These are phyloP conservation scores for Anthopleura xanthogrammica DNA, from an alignment of 92 coral and sea anemone species.

Conservation along the genomic window DNA sequence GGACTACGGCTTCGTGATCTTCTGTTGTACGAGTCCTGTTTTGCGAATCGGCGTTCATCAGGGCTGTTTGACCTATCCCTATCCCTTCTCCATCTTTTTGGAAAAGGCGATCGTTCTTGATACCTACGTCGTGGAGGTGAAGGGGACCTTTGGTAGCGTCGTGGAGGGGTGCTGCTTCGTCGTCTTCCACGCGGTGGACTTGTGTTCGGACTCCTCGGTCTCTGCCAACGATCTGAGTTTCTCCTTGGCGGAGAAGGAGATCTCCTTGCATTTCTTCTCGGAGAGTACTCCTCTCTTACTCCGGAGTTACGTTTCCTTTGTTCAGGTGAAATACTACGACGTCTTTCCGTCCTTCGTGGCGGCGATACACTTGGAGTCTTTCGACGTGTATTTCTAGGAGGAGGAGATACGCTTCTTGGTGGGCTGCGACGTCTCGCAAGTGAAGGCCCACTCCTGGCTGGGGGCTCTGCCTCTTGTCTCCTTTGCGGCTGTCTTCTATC, in stretches of 20 bases:
- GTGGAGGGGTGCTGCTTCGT: conserved; percentile 44
- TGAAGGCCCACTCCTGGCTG: background rate
- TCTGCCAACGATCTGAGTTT: background rate
- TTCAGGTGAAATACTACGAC: conserved; percentile 4
- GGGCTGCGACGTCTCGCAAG: background rate
- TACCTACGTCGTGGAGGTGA: conserved; percentile 38
- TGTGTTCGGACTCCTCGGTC: conserved; percentile 15
- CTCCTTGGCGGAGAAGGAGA: conserved; percentile 15
- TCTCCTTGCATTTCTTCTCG: conserved; percentile 1
- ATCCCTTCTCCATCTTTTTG: conserved; percentile 19
- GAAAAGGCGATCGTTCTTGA: conserved; percentile 34
- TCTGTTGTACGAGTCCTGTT: conserved; percentile 3
- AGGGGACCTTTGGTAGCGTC: conserved; percentile 25
- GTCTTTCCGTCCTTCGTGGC: background rate
- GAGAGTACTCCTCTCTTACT: conserved; percentile 8
- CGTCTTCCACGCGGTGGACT: conserved; percentile 35
- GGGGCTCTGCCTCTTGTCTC: background rate
- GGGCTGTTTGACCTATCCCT: conserved; percentile 32
- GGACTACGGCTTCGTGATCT: conserved; percentile 40
- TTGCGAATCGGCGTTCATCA: conserved; percentile 14
- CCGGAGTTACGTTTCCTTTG: background rate
- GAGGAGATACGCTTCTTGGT: conserved; percentile 14
- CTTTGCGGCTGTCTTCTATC: background rate
- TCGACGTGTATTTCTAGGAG: conserved; percentile 1
- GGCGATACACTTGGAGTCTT: conserved; percentile 11